Base-by-base conservation (phyloP, 2,113 vertebrate species). In the Poecilia latipinna region DNA sequence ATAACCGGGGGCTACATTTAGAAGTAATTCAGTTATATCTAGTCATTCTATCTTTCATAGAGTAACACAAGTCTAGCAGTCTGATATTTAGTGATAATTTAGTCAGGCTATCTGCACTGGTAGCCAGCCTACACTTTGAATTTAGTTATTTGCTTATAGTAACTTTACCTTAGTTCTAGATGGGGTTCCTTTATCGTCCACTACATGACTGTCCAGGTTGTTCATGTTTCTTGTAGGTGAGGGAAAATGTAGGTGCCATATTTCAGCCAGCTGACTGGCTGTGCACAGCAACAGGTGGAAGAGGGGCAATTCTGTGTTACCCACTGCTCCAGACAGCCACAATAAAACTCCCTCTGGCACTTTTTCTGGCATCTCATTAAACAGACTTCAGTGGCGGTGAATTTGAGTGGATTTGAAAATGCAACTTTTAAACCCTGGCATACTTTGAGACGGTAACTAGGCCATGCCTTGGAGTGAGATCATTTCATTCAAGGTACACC, bases 401-500 rank as follows among this genome's bases (percentile, higher is more conserved):
- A 57, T 24, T 57, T n/a, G 8, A 57, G 19, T n/a, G 51, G 24
- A 57, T 57, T 57, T 57, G 19, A 24, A 57, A 57, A 10, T 22
- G 51, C 6, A n/a, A 57, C 51, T 57, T 57, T 57, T n/a, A 57
- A n/a, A 57, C 51, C 24, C n/a, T 57, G 19, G 51, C 22, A 57
- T 10, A 8, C 19, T 10, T n/a, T 24, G 51, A 57, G 51, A 3
- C 8, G 1, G 19, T 57, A 57, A n/a, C 51, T 24, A 24, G 51
- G 19, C 5, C 22, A n/a, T 57, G 5, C 51, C 65, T 67, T 17
- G 29, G 65, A 61, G 33, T 72, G 57, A 83, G 42, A 60, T 80
- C 29, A 70, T 70, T 77, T 79, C 8, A 24, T 26, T 61, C 66
- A 54, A 64, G 33, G 33, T 64, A 60, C 37, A 65, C 39, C 17